Evolutionary conservation across 2,113 vertebrate genomes (phyloP).

Genomic region (Hiodon alosoides): DNA sequence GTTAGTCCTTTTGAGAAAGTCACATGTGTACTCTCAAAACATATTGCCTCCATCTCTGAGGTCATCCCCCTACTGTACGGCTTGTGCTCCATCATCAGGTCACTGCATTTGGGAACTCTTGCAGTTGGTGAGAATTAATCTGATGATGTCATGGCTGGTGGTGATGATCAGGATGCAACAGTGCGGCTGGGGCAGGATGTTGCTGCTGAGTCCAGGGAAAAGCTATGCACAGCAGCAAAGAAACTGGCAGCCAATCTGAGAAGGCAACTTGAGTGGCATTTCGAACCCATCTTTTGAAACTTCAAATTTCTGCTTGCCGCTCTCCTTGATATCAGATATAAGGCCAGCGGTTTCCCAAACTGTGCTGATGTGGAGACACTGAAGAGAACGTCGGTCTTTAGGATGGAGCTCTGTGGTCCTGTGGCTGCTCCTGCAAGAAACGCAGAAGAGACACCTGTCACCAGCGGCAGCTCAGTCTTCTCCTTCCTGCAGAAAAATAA

Average conservation of each 20-base stretch:
- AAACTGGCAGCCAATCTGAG: slow-evolving; percentile 20
- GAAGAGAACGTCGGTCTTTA: too few species aligned
- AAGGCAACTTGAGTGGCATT: slow-evolving; percentile 7
- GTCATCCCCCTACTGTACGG: slow-evolving; percentile 8
- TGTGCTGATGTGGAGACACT: too few species aligned
- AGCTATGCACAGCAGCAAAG: slow-evolving; percentile 11
- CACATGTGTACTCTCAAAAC: slow-evolving; percentile 9
- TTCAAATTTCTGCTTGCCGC: not conserved
- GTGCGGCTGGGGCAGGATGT: slow-evolving; percentile 15
- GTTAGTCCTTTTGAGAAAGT: slow-evolving; percentile 19
- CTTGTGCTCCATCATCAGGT: slow-evolving; percentile 11
- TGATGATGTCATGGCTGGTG: slow-evolving; percentile 15
- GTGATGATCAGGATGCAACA: slow-evolving; percentile 14
- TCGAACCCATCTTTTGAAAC: not conserved
- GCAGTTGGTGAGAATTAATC: slow-evolving; percentile 11
- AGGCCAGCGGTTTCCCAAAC: too few species aligned
- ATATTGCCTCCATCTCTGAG: slow-evolving; percentile 18
- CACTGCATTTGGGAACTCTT: slow-evolving; percentile 3
- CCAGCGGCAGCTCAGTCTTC: slow-evolving; percentile 8
- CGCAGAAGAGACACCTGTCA: slow-evolving; percentile 13
- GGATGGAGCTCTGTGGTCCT: too few species aligned
- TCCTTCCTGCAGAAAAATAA: slow-evolving; percentile 12
- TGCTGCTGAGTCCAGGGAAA: slow-evolving; percentile 15
- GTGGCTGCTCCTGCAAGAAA: not conserved
- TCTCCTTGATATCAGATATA: too few species aligned